Percentiles rank a stretch among this genome's conserved stretches.
These are phyloP conservation scores for Unio delphinus DNA, from an alignment of 2,888 invertebrate species.

Conservation along the genomic window DNA sequence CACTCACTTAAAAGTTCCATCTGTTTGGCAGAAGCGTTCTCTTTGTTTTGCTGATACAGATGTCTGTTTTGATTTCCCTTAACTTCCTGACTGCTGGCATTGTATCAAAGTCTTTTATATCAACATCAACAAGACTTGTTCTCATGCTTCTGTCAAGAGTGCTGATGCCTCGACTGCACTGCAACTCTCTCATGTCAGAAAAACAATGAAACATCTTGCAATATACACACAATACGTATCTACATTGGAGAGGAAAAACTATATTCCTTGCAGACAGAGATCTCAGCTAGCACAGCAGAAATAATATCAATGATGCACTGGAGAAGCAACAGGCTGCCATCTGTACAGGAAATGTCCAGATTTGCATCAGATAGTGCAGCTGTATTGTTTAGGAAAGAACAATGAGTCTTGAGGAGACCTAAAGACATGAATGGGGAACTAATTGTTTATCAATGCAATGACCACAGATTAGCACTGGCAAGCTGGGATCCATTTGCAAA, in stretches of 20 bases:
- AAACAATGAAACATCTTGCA: conserved; percentile 13
- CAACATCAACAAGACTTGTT: too few relatives aligned
- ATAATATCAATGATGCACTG: conserved; percentile 8
- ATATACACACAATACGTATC: conserved; percentile 5
- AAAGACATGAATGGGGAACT: conserved; percentile 14
- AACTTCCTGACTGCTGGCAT: too few relatives aligned
- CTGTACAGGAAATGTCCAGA: conserved; percentile 12
- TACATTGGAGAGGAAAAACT: conserved; percentile 6
- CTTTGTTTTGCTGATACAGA: too few relatives aligned
- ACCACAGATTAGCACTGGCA: conserved; percentile 22
- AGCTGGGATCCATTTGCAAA: conserved; percentile 14
- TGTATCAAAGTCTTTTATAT: too few relatives aligned
- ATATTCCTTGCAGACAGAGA: conserved; percentile 9
- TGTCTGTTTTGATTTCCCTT: too few relatives aligned
- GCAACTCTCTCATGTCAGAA: not conserved
- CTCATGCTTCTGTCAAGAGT: too few relatives aligned
- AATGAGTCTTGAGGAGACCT: conserved; percentile 15
- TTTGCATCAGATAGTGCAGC: conserved; percentile 28
- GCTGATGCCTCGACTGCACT: too few relatives aligned
- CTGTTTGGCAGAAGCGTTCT: too few relatives aligned
- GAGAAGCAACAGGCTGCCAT: conserved; percentile 3
- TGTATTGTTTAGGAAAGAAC: conserved; percentile 19
- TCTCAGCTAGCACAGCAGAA: conserved; percentile 11
- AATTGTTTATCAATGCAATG: conserved; percentile 16
- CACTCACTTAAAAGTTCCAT: too few relatives aligned